Base-by-base conservation (phyloP, 2,113 vertebrate genomes). In the Hippolais icterina region DNA sequence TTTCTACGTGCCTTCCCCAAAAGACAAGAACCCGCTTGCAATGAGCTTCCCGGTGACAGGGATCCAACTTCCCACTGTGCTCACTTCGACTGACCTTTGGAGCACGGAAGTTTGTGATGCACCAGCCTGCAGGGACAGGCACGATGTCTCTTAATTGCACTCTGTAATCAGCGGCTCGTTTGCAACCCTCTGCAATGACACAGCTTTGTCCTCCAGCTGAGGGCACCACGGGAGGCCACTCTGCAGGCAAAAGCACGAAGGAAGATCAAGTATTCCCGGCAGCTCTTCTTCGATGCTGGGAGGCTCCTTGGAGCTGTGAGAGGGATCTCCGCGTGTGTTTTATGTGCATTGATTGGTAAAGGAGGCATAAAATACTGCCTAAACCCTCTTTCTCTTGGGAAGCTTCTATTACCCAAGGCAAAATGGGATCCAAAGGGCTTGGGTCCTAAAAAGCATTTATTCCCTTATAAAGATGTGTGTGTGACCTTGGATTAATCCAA, bases 121-220 rank as follows among this genome's bases (percentile, higher is more conserved):
- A 49, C 41, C 56, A n/a, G 12, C 89, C 94, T 71, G 68, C 85
- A 42, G 93, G 85, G 76, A 71, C 56, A 69, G 7, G 66, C 69
- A 5, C 0, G 8, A 31, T n/a, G 90, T 60, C 53, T 93, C 72
- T 83, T 95, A 92, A 93, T 81, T 95, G 93, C 27, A 82, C 85
- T 83, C 41, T 2, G 37, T 81, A 92, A 96, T 97, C 90, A 95
- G 86, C 37, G 1, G 12, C 72, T 86, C 52, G 35, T 91, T 96
- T 59, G 84, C 82, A 94, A 2, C 75, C 64, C 47, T 90, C 82
- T 78, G 85, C 90, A 92, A 16, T 81, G 90, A 81, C 96, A 91
- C 70, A 64, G 90, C 76, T 90, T 81, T 93, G 95, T 96, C 96
- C 95, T 96, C 64, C 68, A 39, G 83, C 64, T 21, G 63, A 93